These are phyloP conservation scores for Eriosoma lanigerum DNA, from an alignment of 1,140 invertebrate genomes.

Conservation along the genomic window DNA sequence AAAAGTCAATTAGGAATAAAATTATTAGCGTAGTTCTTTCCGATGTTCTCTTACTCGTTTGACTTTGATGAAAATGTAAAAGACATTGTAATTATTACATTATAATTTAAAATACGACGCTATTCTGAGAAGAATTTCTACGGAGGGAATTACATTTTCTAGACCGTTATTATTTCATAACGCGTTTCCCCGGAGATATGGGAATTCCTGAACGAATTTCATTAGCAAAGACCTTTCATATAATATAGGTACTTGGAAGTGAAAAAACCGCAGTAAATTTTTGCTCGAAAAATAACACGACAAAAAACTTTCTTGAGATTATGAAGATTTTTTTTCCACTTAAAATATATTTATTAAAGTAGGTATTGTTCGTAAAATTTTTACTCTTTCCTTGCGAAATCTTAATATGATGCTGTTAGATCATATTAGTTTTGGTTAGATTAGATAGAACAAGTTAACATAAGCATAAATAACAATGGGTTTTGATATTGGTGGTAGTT, in stretches of 20 bases:
- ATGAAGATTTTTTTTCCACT: too few species aligned
- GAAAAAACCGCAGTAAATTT: background rate
- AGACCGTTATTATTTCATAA: slow-evolving; percentile 32
- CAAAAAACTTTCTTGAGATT: background rate
- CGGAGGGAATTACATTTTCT: background rate
- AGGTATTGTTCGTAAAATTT: too few species aligned
- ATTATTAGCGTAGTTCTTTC: background rate
- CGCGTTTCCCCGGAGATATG: slow-evolving; percentile 1
- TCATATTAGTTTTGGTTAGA: too few species aligned
- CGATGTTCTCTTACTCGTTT: background rate
- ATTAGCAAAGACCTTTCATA: background rate
- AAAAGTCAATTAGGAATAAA: background rate
- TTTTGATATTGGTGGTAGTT: too few species aligned
- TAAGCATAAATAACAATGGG: too few species aligned
- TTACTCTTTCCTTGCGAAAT: too few species aligned
- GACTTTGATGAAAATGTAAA: slow-evolving; percentile 8
- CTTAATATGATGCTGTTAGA: too few species aligned
- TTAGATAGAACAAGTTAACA: too few species aligned
- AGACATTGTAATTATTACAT: background rate
- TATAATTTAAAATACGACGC: slow-evolving; percentile 16
- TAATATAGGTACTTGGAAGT: background rate
- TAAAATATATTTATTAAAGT: too few species aligned
- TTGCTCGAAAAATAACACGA: background rate
- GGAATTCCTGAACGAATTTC: slow-evolving; percentile 27
- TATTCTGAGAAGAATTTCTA: background rate